Evolutionary conservation across 1,140 invertebrate genomes (phyloP), one percentile per base, ranked within the genome.

Genomic region (Drosophila littoralis): DNA sequence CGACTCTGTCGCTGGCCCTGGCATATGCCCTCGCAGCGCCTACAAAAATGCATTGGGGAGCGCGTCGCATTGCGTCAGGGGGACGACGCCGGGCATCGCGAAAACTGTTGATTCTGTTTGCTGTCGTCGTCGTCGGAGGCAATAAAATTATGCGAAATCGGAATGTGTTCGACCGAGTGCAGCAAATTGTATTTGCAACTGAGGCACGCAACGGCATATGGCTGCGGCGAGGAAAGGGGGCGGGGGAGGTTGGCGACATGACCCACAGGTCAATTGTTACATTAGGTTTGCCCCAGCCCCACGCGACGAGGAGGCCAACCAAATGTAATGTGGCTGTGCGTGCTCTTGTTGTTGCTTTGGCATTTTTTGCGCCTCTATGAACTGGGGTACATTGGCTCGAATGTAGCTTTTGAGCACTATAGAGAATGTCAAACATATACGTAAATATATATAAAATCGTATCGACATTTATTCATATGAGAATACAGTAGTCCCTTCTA

Each of bases 101-200:
- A 76, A 51, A 76, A 81, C 82, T 81, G 81, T 86, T 84, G 81
- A 75, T 78, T 71, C 82, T 75, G 77, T 86, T 65, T 70, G 61
- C 68, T 68, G 76, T 74, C 65, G 67, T 70, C 74, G 71, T 74
- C 78, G 40, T 17, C 42, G 42, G 80, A 65, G 79, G 83, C 83
- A 86, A 88, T 88, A 88, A 88, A 88, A 89, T 88, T 88, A 88
- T 88, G 83, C 83, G 76, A 71, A 85, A 88, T 82, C 72, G 60
- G 79, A 79, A 82, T 82, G 69, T 83, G 82, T 82, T 71, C 73
- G 79, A 70, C 66, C 72, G 79, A 83, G 79, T 83, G 82, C 63
- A 88, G 79, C 81, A 88, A 88, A 88, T 86, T 83, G 76, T 79
- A 83, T 86, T 86, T 86, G 75, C 57, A 59, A 59, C 70, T 69